Evolutionary conservation across 1,140 invertebrate genomes (phyloP), one percentile per base, ranked within the genome.

Genomic region (Nymphalis io): DNA sequence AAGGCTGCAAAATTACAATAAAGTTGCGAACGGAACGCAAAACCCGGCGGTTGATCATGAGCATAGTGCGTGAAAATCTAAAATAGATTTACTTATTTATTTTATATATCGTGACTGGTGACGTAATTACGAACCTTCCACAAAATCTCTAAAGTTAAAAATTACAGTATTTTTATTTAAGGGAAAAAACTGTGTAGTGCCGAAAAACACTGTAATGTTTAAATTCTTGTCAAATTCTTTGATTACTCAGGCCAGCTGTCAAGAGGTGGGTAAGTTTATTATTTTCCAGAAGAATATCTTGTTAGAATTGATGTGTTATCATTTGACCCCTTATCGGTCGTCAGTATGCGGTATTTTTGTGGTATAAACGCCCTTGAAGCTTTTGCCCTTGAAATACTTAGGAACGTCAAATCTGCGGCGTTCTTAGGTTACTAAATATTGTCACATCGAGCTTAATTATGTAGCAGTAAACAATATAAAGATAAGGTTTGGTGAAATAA

Each of bases 211-310:
- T 91, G 89, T 91, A 91, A 91, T 91, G 89, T 90, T 89, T 86
- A 90, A 88, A 84, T 89, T 87, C 75, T 88, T 90, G 87, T 83
- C 82, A 62, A 85, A 84, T 75, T 85, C 83, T 80, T 79, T 92
- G 80, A 83, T 93, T 77, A 88, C 90, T 82, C 84, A 89, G 79
- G 92, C 90, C 87, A 90, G 88, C 88, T 93, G 93, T 92, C 93
- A 93, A 93, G 93, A 93, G 93, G 93, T 93, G 91, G 93, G 93
- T 93, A 93, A 93, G 92, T 93, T 91, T 92, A 84, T 73, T 59
- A 75, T 73, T 83, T 79, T 77, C 74, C 16, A 67, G 66, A 42
- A 23, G 57, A 39, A 39, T 68, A 61, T 55, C 23, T 53, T 48
- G 13, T 60, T 64, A 71, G 38, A 66, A 44, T 61, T 20, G 27